These are phyloP conservation scores for Unio delphinus DNA, from an alignment of 2,888 invertebrate species.

Conservation along the genomic window DNA sequence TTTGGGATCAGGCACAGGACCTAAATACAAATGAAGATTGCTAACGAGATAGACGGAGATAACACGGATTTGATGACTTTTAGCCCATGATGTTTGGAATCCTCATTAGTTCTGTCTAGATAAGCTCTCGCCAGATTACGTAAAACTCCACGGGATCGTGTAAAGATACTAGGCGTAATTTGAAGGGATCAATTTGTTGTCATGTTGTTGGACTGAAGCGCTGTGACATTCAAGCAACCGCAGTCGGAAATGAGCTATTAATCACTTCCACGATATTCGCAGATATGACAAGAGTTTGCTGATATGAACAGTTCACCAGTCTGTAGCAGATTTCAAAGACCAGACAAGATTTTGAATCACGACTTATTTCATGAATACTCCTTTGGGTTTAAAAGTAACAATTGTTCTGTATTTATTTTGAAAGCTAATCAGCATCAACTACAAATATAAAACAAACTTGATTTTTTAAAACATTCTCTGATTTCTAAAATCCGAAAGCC, in stretches of 20 bases:
- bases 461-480: too few relatives aligned
- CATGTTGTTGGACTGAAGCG: constrained; percentile 2
- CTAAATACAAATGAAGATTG: too few relatives aligned
- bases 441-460: too few relatives aligned
- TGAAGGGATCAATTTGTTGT: constrained; percentile 13
- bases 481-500: too few relatives aligned
- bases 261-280: constrained; percentile 3
- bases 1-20: too few relatives aligned
- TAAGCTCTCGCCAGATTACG: constrained; percentile 13
- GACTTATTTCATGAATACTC: too few relatives aligned
- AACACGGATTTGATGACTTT: constrained; percentile 16
- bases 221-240: neutral
- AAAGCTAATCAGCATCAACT: too few relatives aligned
- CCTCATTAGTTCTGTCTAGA: constrained; percentile 13
- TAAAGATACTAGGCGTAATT: constrained; percentile 9
- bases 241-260: constrained; percentile 21
- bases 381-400: too few relatives aligned
- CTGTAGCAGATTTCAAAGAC: too few relatives aligned
- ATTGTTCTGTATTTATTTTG: too few relatives aligned
- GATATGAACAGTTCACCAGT: constrained; percentile 1
- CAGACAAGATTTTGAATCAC: too few relatives aligned
- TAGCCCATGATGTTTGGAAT: constrained; percentile 12
- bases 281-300: constrained; percentile 1
- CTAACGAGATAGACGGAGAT: constrained; percentile 3
- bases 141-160: constrained; percentile 9